These are phyloP conservation scores for Choristoneura fumiferana DNA, from an alignment of 1,140 invertebrate genomes.

Conservation along the genomic window DNA sequence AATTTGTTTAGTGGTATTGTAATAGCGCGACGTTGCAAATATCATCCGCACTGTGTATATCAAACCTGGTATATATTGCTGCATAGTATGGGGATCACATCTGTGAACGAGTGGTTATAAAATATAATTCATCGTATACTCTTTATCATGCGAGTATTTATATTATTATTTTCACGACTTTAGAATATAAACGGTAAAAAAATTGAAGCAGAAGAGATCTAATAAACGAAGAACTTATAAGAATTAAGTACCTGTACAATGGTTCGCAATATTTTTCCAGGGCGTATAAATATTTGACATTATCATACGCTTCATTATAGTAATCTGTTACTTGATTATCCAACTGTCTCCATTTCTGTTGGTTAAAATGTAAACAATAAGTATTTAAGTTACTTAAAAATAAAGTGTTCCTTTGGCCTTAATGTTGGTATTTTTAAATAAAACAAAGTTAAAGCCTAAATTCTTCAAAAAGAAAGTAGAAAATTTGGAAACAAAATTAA, in stretches of 20 bases:
- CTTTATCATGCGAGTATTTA: no score
- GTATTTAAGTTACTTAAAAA: no score
- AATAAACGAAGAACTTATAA: no score
- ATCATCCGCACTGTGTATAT: slow-evolving; percentile 89
- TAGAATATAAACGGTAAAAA: no score
- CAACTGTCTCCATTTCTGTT: slow-evolving; percentile 87
- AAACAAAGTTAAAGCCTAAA: no score
- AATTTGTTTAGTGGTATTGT: slow-evolving; percentile 89
- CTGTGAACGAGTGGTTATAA: slow-evolving; percentile 39
- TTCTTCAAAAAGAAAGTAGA: no score
- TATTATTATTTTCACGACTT: no score
- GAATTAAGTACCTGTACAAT: slow-evolving; percentile 87
- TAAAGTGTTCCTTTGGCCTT: no score
- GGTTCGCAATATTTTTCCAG: slow-evolving; percentile 92
- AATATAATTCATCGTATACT: not conserved
- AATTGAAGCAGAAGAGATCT: no score
- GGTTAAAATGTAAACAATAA: no score
- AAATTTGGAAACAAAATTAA: no score
- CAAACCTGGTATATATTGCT: slow-evolving; percentile 83
- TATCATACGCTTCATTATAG: slow-evolving; percentile 91
- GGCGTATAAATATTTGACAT: slow-evolving; percentile 92
- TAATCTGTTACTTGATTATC: slow-evolving; percentile 85
- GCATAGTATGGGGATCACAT: slow-evolving; percentile 84
- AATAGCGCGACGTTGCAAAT: slow-evolving; percentile 91
- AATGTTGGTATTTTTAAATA: no score